These are phyloP conservation scores for Lytechinus pictus DNA, from an alignment of 35 echinoderm and acorn worm species.

Conservation along the genomic window DNA sequence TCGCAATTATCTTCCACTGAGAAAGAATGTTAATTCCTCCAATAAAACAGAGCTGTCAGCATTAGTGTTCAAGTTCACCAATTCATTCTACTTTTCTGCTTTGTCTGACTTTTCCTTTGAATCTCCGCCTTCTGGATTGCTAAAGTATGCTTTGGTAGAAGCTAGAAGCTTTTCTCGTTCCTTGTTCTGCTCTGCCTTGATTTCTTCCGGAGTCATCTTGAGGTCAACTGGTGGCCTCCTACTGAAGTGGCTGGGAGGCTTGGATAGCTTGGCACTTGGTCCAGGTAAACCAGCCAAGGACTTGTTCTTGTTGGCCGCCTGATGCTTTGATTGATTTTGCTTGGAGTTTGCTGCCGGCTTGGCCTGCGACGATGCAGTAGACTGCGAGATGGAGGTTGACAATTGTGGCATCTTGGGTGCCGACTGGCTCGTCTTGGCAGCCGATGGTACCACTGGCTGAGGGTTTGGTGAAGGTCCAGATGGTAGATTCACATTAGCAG, in stretches of 20 bases:
- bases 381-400: neutral
- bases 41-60: neutral
- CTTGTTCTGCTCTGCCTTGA: slow-evolving; percentile 66
- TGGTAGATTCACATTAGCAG: slow-evolving; percentile 5
- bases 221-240: slow-evolving; percentile 29
- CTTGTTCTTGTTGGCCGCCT: slow-evolving; percentile 63
- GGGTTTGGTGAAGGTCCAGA: slow-evolving; percentile 10
- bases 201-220: slow-evolving; percentile 64
- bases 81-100: slow-evolving; percentile 5
- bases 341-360: neutral
- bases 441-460: neutral
- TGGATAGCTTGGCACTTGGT: slow-evolving; percentile 26
- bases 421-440: slow-evolving; percentile 26
- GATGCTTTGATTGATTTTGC: neutral
- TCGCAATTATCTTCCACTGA: neutral
- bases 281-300: slow-evolving; percentile 5
- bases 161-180: slow-evolving; percentile 72
- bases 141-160: slow-evolving; percentile 81
- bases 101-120: slow-evolving; percentile 50
- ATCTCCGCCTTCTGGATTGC: slow-evolving; percentile 20
- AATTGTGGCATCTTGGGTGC: neutral
- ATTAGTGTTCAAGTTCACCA: neutral
- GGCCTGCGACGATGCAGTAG: neutral
- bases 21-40: neutral
- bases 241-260: slow-evolving; percentile 23